Conservation (phyloP, 1,140 invertebrate genomes). For the Nasonia vitripennis region DNA sequence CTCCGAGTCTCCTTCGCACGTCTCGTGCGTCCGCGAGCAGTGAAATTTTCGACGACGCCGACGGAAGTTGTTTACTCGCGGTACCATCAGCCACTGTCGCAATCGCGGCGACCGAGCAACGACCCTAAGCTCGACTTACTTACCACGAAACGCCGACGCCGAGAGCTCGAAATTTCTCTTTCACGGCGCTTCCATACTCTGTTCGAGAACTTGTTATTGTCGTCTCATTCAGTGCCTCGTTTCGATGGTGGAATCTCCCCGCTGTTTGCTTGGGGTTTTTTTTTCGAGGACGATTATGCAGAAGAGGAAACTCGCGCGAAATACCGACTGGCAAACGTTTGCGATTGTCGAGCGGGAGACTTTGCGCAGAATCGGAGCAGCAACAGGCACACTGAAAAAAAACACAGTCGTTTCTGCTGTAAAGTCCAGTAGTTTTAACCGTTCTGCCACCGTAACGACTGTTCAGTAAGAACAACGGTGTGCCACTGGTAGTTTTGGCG, state of each 20-base stretch:
- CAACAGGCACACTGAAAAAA: too few relatives aligned
- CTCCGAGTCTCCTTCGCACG: neutral
- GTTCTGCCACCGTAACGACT: too few relatives aligned
- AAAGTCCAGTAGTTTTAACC: too few relatives aligned
- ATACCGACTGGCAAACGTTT: too few relatives aligned
- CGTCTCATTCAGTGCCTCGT: neutral
- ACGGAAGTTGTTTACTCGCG: slow-evolving; percentile 47
- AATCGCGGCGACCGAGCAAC: slow-evolving; percentile 53
- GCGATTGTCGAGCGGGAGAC: too few relatives aligned
- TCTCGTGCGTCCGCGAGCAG: slow-evolving; percentile 42
- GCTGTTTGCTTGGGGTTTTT: too few relatives aligned
- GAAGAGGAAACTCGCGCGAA: too few relatives aligned
- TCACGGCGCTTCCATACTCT: neutral
- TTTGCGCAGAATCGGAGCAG: neutral
- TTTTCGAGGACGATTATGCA: too few relatives aligned
- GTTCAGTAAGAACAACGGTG: too few relatives aligned
- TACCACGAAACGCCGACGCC: neutral
- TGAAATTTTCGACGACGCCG: slow-evolving; percentile 57
- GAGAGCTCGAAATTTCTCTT: slow-evolving; percentile 6
- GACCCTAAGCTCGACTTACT: slow-evolving; percentile 45
- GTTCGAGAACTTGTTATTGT: neutral
- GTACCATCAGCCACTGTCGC: slow-evolving; percentile 13
- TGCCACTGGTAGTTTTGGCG: too few relatives aligned
- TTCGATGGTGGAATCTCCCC: too few relatives aligned
- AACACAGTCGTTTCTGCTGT: too few relatives aligned